Evolutionary conservation across 1,140 invertebrate genomes (phyloP).

Genomic region (Drosophila athabasca): DNA sequence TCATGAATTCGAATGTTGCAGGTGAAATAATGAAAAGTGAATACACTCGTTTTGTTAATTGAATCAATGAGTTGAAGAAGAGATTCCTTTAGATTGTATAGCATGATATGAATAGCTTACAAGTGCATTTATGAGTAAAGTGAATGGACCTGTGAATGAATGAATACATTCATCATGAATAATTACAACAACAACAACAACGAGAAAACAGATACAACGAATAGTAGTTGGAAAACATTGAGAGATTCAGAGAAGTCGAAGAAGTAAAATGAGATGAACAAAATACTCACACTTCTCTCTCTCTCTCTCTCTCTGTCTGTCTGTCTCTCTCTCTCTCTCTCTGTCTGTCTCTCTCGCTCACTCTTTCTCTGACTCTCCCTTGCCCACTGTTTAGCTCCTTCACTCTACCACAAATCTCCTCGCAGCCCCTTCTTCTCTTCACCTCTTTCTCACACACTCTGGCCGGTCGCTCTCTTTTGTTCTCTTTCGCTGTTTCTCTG

Average conservation of each 20-base stretch:
- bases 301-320: constrained; percentile 27
- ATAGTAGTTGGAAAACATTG: constrained; percentile 4
- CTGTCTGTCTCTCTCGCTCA: no score
- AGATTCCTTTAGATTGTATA: no score
- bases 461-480: no score
- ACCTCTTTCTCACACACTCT: constrained; percentile 5
- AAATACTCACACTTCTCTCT: constrained; percentile 69
- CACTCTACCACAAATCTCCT: constrained; percentile 6
- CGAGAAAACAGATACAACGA: neutral
- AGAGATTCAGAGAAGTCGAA: constrained; percentile 24
- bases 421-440: constrained; percentile 1
- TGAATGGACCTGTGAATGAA: no score
- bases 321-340: neutral
- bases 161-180: neutral
- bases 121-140: no score
- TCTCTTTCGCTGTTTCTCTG: no score
- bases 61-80: no score
- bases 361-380: neutral
- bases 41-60: no score
- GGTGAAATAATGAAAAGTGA: no score
- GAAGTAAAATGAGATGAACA: constrained; percentile 32
- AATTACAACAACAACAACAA: constrained; percentile 26
- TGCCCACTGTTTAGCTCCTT: neutral
- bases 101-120: no score
- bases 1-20: no score